These are phyloP conservation scores for Spilogale gracilis DNA, from an alignment of 2,113 vertebrate species.

Conservation along the genomic window DNA sequence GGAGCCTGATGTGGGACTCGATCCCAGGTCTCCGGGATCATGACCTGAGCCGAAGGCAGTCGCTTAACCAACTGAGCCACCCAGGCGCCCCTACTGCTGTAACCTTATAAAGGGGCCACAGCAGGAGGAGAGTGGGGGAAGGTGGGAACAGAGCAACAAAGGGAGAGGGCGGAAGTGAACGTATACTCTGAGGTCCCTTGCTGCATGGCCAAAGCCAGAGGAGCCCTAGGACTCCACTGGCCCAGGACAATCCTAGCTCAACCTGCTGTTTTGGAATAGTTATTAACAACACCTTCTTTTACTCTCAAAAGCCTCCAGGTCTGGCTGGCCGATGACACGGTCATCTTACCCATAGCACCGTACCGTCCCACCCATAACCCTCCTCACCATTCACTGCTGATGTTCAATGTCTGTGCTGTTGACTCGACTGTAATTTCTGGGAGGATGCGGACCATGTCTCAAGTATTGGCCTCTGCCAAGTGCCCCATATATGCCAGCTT, in stretches of 20 bases:
- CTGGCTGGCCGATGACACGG: background rate
- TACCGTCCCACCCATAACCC: background rate
- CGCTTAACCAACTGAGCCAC: too few relatives aligned
- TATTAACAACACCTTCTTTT: background rate
- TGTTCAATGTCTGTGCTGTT: slow-evolving; percentile 3
- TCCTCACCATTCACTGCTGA: background rate
- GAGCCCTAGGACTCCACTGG: background rate
- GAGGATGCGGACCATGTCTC: background rate
- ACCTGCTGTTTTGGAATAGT: slow-evolving; percentile 17
- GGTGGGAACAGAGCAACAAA: background rate
- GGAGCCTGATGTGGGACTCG: too few relatives aligned
- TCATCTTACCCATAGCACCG: background rate
- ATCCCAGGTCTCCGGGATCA: too few relatives aligned
- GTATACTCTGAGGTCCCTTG: background rate
- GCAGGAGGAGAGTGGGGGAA: background rate
- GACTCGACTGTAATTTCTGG: slow-evolving; percentile 21
- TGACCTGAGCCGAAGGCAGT: too few relatives aligned
- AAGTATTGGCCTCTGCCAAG: background rate
- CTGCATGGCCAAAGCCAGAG: slow-evolving; percentile 19
- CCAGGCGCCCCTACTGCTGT: background rate
- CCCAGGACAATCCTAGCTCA: background rate
- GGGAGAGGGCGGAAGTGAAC: background rate
- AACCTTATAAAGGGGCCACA: background rate
- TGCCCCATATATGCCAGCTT: background rate
- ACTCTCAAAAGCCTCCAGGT: background rate